phyloP scores from a whole-genome alignment of 2,888 invertebrate genomes.

The Ischnura elegans region DNA sequence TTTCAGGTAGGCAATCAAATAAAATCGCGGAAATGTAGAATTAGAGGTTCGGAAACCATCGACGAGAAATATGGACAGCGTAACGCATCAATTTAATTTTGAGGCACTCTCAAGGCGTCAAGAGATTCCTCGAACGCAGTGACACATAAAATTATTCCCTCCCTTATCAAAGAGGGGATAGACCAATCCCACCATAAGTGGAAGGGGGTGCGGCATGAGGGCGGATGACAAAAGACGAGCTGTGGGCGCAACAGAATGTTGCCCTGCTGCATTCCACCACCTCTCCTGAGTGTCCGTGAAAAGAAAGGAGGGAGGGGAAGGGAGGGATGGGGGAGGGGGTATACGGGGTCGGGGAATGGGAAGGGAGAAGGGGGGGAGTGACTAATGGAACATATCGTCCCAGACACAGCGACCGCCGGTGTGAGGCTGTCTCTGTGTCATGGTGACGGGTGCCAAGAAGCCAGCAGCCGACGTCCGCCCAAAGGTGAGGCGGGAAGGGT shows the following conservation, averaged over 20 bases:
- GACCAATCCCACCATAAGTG: not conserved
- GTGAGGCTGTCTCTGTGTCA: slow-evolving; percentile 7
- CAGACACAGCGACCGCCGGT: not conserved
- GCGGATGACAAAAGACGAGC: not conserved
- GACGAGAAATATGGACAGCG: too few species aligned
- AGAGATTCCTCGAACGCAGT: not conserved
- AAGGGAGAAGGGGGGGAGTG: not conserved
- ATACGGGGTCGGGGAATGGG: not conserved
- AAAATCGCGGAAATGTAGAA: too few species aligned
- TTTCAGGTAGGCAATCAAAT: too few species aligned
- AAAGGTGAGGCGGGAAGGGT: not conserved
- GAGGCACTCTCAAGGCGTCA: not conserved
- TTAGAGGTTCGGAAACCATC: too few species aligned
- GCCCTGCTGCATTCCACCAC: not conserved
- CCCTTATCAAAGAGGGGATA: not conserved
- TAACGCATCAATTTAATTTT: too few species aligned
- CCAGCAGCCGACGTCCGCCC: not conserved
- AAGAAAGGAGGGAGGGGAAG: not conserved
- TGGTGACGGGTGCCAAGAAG: not conserved
- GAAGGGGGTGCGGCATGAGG: not conserved
- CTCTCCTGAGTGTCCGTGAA: not conserved
- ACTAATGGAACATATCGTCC: slow-evolving; percentile 2
- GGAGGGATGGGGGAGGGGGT: not conserved
- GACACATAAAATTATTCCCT: not conserved
- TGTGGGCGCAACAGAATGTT: not conserved